Base-by-base conservation (phyloP, 2,888 invertebrate genomes). In the Zonitis immaculata region DNA sequence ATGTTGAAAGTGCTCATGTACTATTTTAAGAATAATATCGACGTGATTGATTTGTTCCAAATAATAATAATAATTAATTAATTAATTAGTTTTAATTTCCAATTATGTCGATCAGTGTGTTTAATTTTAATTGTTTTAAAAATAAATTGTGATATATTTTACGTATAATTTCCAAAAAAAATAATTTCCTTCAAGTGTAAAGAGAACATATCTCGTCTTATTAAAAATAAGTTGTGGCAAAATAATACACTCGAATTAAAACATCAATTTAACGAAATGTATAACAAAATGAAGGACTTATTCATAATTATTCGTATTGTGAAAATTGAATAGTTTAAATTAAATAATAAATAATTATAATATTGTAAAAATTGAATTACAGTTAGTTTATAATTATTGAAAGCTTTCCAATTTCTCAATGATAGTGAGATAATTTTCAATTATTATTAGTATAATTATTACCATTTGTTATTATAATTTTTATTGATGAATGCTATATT, bases 1-100 rank as follows among this genome's bases (percentile, higher is more conserved):
- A 61, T 47, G 52, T 57, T 54, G n/a, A 54, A 61, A 61, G 60
- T 65, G 65, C 63, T 64, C 65, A 62, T 57, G 51, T 43, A 57
- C 47, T 54, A 39, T 50, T 58, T 53, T 59, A 53, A 54, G 42
- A 47, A 54, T 51, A 49, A 56, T 54, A 16, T 46, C 20, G 46
- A 44, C 48, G 49, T 25, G 45, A 25, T 22, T 18, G 14, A 35
- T 35, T 35, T 35, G 8, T 16, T 16, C 16, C 35, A 16, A 27
- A 27, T n/a, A n/a, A n/a, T n/a, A 9, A 27, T 27, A 5, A 12
- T 12, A 4, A 12, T 30, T 30, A 30, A 11, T n/a, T 7, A 26
- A 11, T 9, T 27, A 30, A 30, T 1, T 30, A 12, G 5, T 12
- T 32, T 32, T 14, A 32, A 16, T 14, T 7, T 12, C 3, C 11